These are phyloP conservation scores for Apogon talboti DNA, from an alignment of 2,797 vertebrate species.

Conservation along the genomic window DNA sequence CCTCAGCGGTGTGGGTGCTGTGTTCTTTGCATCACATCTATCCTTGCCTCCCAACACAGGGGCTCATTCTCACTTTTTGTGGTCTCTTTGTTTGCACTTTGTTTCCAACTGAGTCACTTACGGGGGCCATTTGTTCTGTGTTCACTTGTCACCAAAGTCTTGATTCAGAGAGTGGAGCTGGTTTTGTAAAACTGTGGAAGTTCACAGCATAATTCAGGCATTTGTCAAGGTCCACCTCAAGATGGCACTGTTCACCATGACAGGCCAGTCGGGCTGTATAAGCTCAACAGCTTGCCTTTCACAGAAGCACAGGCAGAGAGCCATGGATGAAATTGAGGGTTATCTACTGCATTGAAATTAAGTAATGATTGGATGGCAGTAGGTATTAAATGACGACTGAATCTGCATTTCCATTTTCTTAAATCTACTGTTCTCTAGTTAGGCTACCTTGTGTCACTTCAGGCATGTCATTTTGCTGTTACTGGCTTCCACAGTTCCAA, in stretches of 20 bases:
- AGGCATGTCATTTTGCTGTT: conserved; percentile 11
- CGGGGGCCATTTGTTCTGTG: conserved; percentile 10
- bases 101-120: conserved; percentile 2
- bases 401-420: conserved; percentile 45
- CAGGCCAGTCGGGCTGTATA: conserved; percentile 39
- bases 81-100: conserved; percentile 24
- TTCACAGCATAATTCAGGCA: conserved; percentile 31
- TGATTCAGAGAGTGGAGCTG: conserved; percentile 13
- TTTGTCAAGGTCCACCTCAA: conserved; percentile 82
- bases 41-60: conserved; percentile 16
- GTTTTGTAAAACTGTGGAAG: conserved; percentile 11
- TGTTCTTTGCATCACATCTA: conserved; percentile 43
- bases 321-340: conserved; percentile 62
- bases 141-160: background rate
- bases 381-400: conserved; percentile 39
- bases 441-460: conserved; percentile 28
- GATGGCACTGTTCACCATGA: conserved; percentile 94
- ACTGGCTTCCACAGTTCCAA: conserved; percentile 15
- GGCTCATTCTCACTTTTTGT: conserved; percentile 34
- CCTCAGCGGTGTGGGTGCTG: conserved; percentile 41
- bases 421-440: conserved; percentile 40
- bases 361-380: conserved; percentile 63
- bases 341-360: conserved; percentile 73
- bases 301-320: conserved; percentile 46
- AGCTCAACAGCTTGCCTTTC: conserved; percentile 55